These are phyloP conservation scores for Rutpela maculata DNA, from an alignment of 2,888 invertebrate species.

Conservation along the genomic window DNA sequence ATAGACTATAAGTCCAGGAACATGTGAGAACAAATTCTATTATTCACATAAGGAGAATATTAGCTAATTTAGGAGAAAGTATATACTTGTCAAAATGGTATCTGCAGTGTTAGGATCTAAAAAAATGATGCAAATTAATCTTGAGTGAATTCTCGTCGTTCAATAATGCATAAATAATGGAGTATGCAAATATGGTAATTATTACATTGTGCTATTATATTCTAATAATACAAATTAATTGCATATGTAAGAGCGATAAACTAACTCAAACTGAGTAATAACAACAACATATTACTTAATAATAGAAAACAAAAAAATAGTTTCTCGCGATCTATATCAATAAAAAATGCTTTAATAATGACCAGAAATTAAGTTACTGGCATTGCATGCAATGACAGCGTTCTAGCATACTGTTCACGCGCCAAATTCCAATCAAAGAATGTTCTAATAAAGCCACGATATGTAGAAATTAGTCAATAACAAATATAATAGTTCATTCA, in stretches of 20 bases:
- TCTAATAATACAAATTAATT: slow-evolving; percentile 28
- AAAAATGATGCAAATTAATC: slow-evolving; percentile 7
- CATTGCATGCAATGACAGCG: neutral
- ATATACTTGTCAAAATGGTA: slow-evolving; percentile 2
- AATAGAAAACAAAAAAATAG: slow-evolving; percentile 13
- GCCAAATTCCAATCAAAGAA: neutral
- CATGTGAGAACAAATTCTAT: no score
- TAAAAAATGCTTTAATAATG: neutral
- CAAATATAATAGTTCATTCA: no score
- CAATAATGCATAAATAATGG: neutral
- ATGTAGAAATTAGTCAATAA: no score
- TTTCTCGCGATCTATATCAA: slow-evolving; percentile 7
- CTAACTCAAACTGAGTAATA: slow-evolving; percentile 7
- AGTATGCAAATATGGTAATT: slow-evolving; percentile 28
- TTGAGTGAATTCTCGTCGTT: neutral
- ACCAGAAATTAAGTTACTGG: neutral
- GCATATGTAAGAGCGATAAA: slow-evolving; percentile 17
- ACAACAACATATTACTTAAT: slow-evolving; percentile 20
- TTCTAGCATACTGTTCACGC: neutral
- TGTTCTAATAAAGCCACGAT: neutral
- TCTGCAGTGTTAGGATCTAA: neutral
- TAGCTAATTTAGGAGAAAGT: slow-evolving; percentile 5
- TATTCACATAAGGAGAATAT: neutral
- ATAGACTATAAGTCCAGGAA: no score
- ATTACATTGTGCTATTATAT: slow-evolving; percentile 25